Percentiles rank a stretch among this genome's conserved stretches.
These are phyloP conservation scores for Mactromeris polynyma DNA, from an alignment of 2,888 invertebrate species.

Conservation along the genomic window DNA sequence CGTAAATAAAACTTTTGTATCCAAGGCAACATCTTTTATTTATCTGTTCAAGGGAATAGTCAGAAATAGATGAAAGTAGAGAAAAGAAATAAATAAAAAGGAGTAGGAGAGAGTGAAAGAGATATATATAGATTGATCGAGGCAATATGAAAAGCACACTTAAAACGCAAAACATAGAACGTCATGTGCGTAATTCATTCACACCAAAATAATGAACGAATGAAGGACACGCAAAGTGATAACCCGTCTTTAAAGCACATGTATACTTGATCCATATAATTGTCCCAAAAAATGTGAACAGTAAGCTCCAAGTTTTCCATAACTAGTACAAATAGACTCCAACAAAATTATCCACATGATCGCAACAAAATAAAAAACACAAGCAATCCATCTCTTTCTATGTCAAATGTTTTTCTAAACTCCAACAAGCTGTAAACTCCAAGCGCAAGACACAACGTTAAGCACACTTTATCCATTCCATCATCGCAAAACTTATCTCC, in stretches of 20 bases:
- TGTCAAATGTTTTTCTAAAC: background rate
- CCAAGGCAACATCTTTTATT: background rate
- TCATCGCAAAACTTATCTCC: background rate
- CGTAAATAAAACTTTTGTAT: slow-evolving; percentile 14
- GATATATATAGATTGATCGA: background rate
- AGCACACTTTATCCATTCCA: background rate
- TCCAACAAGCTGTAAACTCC: slow-evolving; percentile 18
- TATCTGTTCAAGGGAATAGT: background rate
- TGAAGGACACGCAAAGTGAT: background rate
- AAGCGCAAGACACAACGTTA: background rate
- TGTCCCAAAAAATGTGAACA: background rate
- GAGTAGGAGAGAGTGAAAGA: background rate
- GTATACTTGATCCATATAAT: background rate
- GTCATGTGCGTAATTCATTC: background rate
- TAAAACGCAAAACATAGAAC: background rate
- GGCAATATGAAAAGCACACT: slow-evolving; percentile 11
- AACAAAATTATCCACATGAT: background rate
- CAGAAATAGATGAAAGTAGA: background rate
- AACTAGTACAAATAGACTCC: background rate
- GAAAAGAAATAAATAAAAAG: background rate
- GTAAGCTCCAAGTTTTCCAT: background rate
- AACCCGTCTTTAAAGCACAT: slow-evolving; percentile 38
- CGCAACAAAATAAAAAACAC: background rate
- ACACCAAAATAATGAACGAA: background rate
- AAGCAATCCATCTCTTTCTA: background rate